Percentiles rank a stretch among this genome's conserved stretches.
These are phyloP conservation scores for Diachasmimorpha longicaudata DNA, from an alignment of 1,140 invertebrate genomes.

Conservation along the genomic window DNA sequence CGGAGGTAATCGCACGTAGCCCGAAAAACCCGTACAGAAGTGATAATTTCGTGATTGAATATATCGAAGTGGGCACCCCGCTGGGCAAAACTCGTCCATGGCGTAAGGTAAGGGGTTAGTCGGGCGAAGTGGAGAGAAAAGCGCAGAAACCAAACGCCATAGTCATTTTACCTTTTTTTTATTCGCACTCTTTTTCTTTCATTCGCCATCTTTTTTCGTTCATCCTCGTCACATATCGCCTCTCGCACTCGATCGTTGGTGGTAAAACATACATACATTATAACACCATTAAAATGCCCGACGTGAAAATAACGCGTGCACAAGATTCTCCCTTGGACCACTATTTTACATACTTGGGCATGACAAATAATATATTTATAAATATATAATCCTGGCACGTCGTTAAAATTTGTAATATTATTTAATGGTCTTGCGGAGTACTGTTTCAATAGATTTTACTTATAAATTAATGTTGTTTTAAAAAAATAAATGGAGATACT, in stretches of 20 bases:
- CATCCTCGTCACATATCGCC: not conserved
- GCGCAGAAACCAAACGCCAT: not conserved
- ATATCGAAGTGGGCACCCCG: slow-evolving; percentile 57
- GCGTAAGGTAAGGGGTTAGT: slow-evolving; percentile 34
- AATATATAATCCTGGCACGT: slow-evolving; percentile 29
- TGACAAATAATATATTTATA: slow-evolving; percentile 9
- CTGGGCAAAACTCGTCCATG: slow-evolving; percentile 53
- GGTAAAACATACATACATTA: slow-evolving; percentile 61
- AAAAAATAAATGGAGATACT: no score
- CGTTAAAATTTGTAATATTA: slow-evolving; percentile 40
- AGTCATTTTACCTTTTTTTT: slow-evolving; percentile 5
- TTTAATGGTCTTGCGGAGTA: slow-evolving; percentile 17
- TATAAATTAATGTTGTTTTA: no score
- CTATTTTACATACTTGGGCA: slow-evolving; percentile 33
- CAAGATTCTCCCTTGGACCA: slow-evolving; percentile 35
- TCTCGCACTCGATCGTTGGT: slow-evolving; percentile 31
- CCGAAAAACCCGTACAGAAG: slow-evolving; percentile 52
- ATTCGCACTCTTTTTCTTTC: not conserved
- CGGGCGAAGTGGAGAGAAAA: no score
- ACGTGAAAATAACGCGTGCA: slow-evolving; percentile 19
- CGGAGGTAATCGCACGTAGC: not conserved
- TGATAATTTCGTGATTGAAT: slow-evolving; percentile 63
- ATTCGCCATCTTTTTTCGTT: not conserved
- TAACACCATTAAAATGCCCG: slow-evolving; percentile 58
- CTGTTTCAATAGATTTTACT: not conserved